phyloP scores from a whole-genome alignment of 2,888 invertebrate species.

The Dioctria rufipes region DNA sequence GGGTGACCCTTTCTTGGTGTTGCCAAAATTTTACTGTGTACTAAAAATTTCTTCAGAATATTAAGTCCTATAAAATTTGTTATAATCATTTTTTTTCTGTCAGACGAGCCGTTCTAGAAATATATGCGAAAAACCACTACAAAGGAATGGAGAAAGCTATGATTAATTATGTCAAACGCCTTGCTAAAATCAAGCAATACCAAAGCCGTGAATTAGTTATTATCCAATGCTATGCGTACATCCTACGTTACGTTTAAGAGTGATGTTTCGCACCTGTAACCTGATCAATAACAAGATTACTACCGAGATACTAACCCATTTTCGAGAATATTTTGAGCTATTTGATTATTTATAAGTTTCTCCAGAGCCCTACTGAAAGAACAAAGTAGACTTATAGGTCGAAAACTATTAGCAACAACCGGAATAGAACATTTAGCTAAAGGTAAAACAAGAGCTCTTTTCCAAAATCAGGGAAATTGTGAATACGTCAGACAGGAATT shows the following conservation, averaged over 20 bases:
- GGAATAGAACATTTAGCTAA: too few relatives aligned
- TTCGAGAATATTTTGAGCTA: constrained; percentile 5
- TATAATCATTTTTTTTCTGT: too few relatives aligned
- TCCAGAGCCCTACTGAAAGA: constrained; percentile 22
- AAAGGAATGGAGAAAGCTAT: too few relatives aligned
- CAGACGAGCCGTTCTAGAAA: too few relatives aligned
- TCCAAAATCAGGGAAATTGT: too few relatives aligned
- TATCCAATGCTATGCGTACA: constrained; percentile 10
- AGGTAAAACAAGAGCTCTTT: too few relatives aligned
- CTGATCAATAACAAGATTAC: constrained; percentile 33
- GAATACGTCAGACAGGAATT: too few relatives aligned
- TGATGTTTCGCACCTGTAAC: constrained; percentile 37
- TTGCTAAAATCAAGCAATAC: background rate
- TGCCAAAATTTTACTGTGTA: too few relatives aligned
- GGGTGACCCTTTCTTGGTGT: too few relatives aligned
- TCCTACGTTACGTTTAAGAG: constrained; percentile 25
- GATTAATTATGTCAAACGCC: background rate
- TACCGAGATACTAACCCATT: constrained; percentile 21
- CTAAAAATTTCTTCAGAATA: too few relatives aligned
- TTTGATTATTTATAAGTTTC: constrained; percentile 34
- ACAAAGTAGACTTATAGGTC: background rate
- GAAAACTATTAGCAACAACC: background rate
- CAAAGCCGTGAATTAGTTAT: background rate
- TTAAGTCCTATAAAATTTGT: too few relatives aligned
- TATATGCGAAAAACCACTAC: too few relatives aligned